Evolutionary conservation across 1,140 invertebrate genomes (phyloP).

Genomic region (Lutraria rhynchaena): DNA sequence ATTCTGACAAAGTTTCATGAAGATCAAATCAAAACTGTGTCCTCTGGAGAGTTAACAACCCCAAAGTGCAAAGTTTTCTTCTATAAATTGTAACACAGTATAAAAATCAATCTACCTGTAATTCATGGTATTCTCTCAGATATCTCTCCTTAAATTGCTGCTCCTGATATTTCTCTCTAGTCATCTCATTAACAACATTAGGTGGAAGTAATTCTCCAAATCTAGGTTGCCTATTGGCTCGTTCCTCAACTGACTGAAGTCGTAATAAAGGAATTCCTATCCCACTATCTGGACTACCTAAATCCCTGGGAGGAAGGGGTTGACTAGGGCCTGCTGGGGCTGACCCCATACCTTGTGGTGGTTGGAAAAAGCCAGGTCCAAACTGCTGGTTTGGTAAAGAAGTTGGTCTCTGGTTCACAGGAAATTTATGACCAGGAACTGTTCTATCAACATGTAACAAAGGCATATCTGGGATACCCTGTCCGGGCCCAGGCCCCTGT

Average conservation of each 20-base stretch:
- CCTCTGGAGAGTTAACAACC: too few relatives aligned
- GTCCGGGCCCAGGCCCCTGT: slow-evolving; percentile 4
- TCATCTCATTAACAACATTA: slow-evolving; percentile 56
- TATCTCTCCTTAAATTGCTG: slow-evolving; percentile 65
- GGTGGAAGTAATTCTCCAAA: slow-evolving; percentile 70
- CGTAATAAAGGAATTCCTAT: slow-evolving; percentile 66
- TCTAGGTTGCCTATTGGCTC: slow-evolving; percentile 46
- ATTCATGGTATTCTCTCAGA: slow-evolving; percentile 66
- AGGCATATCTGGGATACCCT: slow-evolving; percentile 59
- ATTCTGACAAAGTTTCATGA: too few relatives aligned
- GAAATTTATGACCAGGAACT: slow-evolving; percentile 42
- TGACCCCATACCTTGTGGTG: not conserved
- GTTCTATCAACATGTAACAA: slow-evolving; percentile 66
- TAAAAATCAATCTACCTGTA: slow-evolving; percentile 69
- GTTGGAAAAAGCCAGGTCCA: slow-evolving; percentile 46
- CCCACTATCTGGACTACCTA: slow-evolving; percentile 47
- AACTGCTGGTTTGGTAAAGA: slow-evolving; percentile 19
- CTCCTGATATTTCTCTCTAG: slow-evolving; percentile 59
- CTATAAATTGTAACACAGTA: not conserved
- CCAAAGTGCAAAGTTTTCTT: not conserved
- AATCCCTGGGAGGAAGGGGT: not conserved
- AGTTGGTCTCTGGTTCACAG: slow-evolving; percentile 14
- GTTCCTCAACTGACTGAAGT: slow-evolving; percentile 57
- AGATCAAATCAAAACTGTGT: too few relatives aligned
- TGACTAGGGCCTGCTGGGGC: not conserved